Conservation (phyloP, 2,797 vertebrate genomes). For the Sphenodon punctatus region DNA sequence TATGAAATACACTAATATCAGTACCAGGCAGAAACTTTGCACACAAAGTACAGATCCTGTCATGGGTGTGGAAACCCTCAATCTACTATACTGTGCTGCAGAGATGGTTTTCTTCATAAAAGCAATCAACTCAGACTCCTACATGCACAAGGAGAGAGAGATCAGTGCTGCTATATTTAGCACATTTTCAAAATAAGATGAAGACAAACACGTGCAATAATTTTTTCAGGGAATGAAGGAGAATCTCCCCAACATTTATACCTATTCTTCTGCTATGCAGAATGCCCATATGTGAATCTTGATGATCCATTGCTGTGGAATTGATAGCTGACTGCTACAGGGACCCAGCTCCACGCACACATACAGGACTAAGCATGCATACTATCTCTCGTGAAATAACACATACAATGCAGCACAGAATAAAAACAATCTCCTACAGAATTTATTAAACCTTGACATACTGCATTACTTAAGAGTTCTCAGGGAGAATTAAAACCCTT, state of each 20-base stretch:
- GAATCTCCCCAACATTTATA: accelerated
- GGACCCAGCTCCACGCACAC: not conserved
- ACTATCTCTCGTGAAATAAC: slow-evolving; percentile 56
- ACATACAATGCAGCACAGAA: slow-evolving; percentile 31
- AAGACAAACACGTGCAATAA: not conserved
- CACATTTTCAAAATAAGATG: not conserved
- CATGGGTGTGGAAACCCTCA: no score
- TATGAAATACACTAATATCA: no score
- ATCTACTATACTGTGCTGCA: not conserved
- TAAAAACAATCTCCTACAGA: slow-evolving; percentile 59
- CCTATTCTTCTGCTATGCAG: not conserved
- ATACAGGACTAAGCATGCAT: not conserved
- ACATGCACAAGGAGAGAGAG: not conserved
- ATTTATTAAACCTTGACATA: slow-evolving; percentile 79
- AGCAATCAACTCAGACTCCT: not conserved
- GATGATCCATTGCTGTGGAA: not conserved
- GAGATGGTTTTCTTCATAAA: slow-evolving; percentile 18
- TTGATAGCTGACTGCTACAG: not conserved
- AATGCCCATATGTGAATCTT: no score
- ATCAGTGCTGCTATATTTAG: not conserved
- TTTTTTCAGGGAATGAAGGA: not conserved
- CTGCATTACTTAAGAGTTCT: slow-evolving; percentile 80
- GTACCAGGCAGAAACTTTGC: no score
- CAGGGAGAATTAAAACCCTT: slow-evolving; percentile 83
- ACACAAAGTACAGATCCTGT: no score